Conservation (phyloP, 2,113 vertebrate genomes). For the Thymallus thymallus region DNA sequence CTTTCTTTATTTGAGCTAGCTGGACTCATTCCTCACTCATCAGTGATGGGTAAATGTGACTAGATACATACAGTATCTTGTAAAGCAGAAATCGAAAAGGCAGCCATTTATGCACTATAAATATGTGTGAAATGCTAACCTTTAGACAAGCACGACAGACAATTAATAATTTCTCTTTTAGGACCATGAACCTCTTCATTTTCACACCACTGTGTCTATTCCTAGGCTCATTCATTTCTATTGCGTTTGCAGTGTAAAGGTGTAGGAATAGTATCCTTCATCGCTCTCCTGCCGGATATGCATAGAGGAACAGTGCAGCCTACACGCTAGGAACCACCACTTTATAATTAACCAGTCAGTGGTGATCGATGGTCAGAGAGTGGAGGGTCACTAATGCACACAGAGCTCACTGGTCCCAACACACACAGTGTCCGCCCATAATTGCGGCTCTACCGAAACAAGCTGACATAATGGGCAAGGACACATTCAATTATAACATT, state of each 20-base stretch:
- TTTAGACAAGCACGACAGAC: slow-evolving; percentile 15
- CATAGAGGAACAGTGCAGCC: slow-evolving; percentile 48
- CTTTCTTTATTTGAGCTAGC: too few species aligned
- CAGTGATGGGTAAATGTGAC: too few species aligned
- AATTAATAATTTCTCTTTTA: slow-evolving; percentile 1
- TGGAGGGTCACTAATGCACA: slow-evolving; percentile 50
- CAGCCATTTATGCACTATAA: not conserved
- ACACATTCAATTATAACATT: slow-evolving; percentile 53
- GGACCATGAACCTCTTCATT: slow-evolving; percentile 19
- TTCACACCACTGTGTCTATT: slow-evolving; percentile 15
- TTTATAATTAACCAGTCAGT: slow-evolving; percentile 68
- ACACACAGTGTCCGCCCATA: not conserved
- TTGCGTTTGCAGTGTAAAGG: slow-evolving; percentile 26
- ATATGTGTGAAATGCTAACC: not conserved
- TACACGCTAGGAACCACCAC: slow-evolving; percentile 50
- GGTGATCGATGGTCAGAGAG: slow-evolving; percentile 64
- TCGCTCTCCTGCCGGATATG: slow-evolving; percentile 53
- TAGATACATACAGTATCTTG: slow-evolving; percentile 22
- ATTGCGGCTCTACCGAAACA: slow-evolving; percentile 33
- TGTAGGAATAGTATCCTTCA: slow-evolving; percentile 51
- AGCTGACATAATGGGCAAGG: slow-evolving; percentile 16
- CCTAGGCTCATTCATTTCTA: slow-evolving; percentile 46
- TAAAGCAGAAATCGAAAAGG: slow-evolving; percentile 31
- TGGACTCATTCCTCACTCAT: too few species aligned
- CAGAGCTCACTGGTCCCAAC: slow-evolving; percentile 20